These are phyloP conservation scores for Dallia pectoralis DNA, from an alignment of 2,797 vertebrate species.

Conservation along the genomic window DNA sequence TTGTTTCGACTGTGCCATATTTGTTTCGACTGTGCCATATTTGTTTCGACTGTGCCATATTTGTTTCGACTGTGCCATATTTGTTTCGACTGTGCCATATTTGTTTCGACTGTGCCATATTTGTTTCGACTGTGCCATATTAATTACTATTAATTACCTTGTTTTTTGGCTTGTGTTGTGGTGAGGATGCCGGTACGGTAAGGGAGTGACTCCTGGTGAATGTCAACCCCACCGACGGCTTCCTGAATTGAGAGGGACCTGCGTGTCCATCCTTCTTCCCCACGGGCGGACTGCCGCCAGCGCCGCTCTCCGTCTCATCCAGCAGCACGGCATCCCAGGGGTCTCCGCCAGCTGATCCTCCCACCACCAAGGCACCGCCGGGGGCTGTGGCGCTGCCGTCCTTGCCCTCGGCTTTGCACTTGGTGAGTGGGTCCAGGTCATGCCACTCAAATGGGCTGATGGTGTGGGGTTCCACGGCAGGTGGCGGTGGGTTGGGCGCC, in stretches of 20 bases:
- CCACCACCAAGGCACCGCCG: slow-evolving; percentile 50
- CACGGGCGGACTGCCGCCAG: slow-evolving; percentile 48
- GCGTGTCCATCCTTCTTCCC: slow-evolving; percentile 66
- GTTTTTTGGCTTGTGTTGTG: slow-evolving; percentile 65
- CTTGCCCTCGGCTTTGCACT: slow-evolving; percentile 79
- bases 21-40: neutral
- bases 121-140: neutral
- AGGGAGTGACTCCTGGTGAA: slow-evolving; percentile 89
- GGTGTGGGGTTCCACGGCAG: slow-evolving; percentile 65
- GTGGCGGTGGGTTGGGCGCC: slow-evolving; percentile 71
- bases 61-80: neutral
- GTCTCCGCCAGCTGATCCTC: slow-evolving; percentile 80
- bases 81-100: neutral
- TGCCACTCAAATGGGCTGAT: slow-evolving; percentile 92
- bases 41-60: neutral
- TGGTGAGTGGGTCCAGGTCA: slow-evolving; percentile 94
- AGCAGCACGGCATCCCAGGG: slow-evolving; percentile 96
- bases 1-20: neutral
- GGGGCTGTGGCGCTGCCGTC: slow-evolving; percentile 50
- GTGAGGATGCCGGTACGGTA: slow-evolving; percentile 76
- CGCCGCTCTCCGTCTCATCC: slow-evolving; percentile 77
- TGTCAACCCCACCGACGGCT: slow-evolving; percentile 75
- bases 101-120: too few species aligned
- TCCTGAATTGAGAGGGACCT: slow-evolving; percentile 62
- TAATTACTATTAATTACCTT: too few species aligned